Base-by-base conservation (phyloP, 2,888 invertebrate species). In the Tipula lateralis region DNA sequence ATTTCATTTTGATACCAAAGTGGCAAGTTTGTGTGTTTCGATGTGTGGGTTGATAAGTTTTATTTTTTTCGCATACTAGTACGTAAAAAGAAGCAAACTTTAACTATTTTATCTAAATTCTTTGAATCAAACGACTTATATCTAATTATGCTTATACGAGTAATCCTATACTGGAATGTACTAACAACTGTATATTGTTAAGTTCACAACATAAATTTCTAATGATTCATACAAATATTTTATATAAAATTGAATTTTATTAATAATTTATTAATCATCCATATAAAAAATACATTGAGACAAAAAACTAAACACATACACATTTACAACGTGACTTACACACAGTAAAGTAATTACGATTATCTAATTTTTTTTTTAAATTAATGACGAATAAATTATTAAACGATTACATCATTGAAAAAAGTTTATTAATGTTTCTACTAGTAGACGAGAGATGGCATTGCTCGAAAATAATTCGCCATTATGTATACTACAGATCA, bases 191-290 rank as follows among this genome's bases (percentile, higher is more conserved):
- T 44, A n/a, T n/a, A n/a, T n/a, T n/a, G 0, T 16, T 44, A 13
- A 44, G 44, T 44, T 44, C n/a, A 44, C n/a, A 4, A 44, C 3
- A 66, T 9, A 66, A 66, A 66, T 66, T 66, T 66, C 66, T 66
- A 66, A 66, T 66, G 66, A 66, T 24, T 66, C 66, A 66, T 66
- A 19, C 7, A 66, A 66, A 66, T 44, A 16, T 66, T 66, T 66
- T 13, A 66, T 12, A 24, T 24, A 24, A 24, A 66, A 66, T 19
- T 24, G 24, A 24, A 66, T 24, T 66, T 66, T 24, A 7, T 66
- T 66, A 24, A 50, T 50, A 50, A 50, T 50, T 50, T 50, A 50
- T 50, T 50, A 66, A 66, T 66, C 66, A 66, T 66, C 66, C 66
- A n/a, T 12, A 9, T 66, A 66, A 66, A 66, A 66, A 19, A 5